A percentile compares a stretch with the other conserved stretches of the same genome.
These are phyloP conservation scores for Abrostola tripartita DNA, from an alignment of 2,888 invertebrate genomes.

Conservation along the genomic window DNA sequence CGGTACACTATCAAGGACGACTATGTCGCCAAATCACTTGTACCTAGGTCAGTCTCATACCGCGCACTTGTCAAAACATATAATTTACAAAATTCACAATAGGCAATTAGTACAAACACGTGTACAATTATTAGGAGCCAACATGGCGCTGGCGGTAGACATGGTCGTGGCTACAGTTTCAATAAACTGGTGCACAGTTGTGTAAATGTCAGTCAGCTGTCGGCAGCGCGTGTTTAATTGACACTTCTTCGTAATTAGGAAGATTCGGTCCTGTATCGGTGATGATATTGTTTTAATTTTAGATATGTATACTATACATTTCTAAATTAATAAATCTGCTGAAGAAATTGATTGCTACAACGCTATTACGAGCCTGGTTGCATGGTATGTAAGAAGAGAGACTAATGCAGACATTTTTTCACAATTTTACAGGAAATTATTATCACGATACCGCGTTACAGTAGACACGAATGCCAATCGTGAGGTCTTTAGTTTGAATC, in stretches of 20 bases:
- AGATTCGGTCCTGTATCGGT: too few species aligned
- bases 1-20: conserved; percentile 9
- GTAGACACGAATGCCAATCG: too few species aligned
- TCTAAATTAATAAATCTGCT: too few species aligned
- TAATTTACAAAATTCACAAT: conserved; percentile 11
- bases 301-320: too few species aligned
- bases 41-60: conserved; percentile 5
- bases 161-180: conserved; percentile 8
- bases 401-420: too few species aligned
- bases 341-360: too few species aligned
- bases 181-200: conserved; percentile 59
- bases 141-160: background rate
- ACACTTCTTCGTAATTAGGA: conserved; percentile 35
- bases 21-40: conserved; percentile 10
- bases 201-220: conserved; percentile 74
- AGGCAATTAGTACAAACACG: conserved; percentile 6
- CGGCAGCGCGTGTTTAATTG: conserved; percentile 34
- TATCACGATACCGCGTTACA: too few species aligned
- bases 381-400: too few species aligned
- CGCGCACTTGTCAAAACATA: conserved; percentile 41
- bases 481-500: too few species aligned
- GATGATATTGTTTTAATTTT: too few species aligned
- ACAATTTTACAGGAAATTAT: too few species aligned
- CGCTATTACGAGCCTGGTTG: too few species aligned
- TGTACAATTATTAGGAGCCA: conserved; percentile 6